phyloP scores from a whole-genome alignment of 2,113 vertebrate genomes.

The Saccopteryx leptura region DNA sequence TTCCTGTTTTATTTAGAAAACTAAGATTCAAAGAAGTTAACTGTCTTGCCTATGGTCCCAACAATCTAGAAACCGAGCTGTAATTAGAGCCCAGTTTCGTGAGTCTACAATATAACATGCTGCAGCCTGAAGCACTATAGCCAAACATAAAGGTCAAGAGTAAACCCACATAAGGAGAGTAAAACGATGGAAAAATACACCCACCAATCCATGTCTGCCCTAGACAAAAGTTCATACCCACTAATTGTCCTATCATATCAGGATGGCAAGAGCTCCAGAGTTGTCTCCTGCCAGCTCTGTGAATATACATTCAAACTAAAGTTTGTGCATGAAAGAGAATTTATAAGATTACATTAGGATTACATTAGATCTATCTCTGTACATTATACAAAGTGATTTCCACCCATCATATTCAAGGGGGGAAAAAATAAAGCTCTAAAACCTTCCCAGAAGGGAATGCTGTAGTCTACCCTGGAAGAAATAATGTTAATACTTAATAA shows the following conservation, averaged over 20 bases:
- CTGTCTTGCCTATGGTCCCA: neutral
- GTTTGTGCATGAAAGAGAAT: neutral
- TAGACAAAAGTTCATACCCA: neutral
- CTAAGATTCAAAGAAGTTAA: neutral
- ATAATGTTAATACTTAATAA: neutral
- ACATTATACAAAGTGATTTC: neutral
- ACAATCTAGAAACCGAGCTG: neutral
- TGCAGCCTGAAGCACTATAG: neutral
- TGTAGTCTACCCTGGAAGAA: neutral
- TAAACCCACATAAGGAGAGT: neutral
- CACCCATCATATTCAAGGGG: neutral
- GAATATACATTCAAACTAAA: neutral
- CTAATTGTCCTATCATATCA: neutral
- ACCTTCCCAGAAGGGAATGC: neutral
- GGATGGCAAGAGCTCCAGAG: neutral
- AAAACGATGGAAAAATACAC: neutral
- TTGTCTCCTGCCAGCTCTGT: neutral
- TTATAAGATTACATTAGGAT: neutral
- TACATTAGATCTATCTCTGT: neutral
- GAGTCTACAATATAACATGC: neutral
- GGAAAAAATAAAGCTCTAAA: neutral
- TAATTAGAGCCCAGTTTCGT: neutral
- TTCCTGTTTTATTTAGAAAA: neutral
- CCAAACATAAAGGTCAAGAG: neutral
- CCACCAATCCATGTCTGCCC: neutral